Conservation (phyloP, 2,797 vertebrate genomes). For the Loriculus beryllinus region DNA sequence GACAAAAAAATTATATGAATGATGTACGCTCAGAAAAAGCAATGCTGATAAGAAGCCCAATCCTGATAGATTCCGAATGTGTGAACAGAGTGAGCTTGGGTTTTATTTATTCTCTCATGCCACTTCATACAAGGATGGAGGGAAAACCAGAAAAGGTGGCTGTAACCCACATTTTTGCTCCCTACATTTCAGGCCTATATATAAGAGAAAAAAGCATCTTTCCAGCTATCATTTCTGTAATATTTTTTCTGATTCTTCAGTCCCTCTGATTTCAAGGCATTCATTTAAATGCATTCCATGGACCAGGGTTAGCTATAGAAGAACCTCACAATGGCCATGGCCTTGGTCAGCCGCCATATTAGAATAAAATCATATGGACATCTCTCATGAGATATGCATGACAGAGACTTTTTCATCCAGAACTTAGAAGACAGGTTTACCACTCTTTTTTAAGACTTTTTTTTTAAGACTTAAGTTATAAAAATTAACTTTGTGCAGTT, state of each 20-base stretch:
- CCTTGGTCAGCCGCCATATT: fast-evolving
- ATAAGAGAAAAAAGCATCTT: not conserved
- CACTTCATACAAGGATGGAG: not conserved
- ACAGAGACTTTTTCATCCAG: not conserved
- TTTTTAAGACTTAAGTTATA: no score
- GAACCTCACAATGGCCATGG: fast-evolving
- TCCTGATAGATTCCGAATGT: not conserved
- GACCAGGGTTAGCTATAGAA: not conserved
- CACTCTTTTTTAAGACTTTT: not conserved
- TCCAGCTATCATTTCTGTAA: not conserved
- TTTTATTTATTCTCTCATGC: not conserved
- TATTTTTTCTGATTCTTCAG: not conserved
- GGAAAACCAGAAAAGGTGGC: not conserved
- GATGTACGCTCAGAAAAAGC: not conserved
- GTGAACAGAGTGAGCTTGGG: not conserved
- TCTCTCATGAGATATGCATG: not conserved
- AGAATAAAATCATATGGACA: not conserved
- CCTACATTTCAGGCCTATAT: not conserved
- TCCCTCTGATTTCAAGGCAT: not conserved
- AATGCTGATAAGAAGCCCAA: not conserved
- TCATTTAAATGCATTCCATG: not conserved
- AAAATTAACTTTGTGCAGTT: not conserved
- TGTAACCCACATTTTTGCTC: not conserved
- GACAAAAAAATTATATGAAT: not conserved
- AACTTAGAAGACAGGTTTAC: not conserved